Conservation (phyloP, 2,797 vertebrate species). For the Zonotrichia albicollis region DNA sequence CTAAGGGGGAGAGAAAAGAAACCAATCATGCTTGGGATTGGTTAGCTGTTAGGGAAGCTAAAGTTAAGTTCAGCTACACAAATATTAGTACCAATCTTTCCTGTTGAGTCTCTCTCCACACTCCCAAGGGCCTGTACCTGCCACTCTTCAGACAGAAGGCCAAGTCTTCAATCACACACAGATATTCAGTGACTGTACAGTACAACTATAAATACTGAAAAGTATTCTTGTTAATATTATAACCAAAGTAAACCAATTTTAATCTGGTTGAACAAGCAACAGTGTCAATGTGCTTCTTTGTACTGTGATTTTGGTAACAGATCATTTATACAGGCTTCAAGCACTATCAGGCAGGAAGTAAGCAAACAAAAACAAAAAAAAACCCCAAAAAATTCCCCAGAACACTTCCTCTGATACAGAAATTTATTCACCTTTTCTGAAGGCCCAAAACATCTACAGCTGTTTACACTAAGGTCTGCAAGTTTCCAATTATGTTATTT, state of each 20-base stretch:
- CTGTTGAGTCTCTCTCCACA: neutral
- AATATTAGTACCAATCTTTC: neutral
- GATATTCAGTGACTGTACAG: neutral
- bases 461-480: neutral
- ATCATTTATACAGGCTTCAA: neutral
- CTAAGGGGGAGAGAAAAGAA: neutral
- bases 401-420: neutral
- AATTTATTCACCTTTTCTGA: neutral
- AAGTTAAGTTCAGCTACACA: neutral
- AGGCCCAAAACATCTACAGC: neutral
- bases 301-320: neutral
- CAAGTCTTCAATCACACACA: neutral
- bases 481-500: neutral
- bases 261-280: neutral
- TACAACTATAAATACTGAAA: neutral
- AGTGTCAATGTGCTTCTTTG: neutral
- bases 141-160: neutral
- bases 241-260: neutral
- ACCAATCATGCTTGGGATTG: neutral
- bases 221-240: neutral
- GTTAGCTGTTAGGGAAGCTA: neutral
- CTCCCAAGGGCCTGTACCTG: neutral
- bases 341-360: neutral
- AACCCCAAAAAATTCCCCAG: neutral
- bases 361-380: neutral